Evolutionary conservation across 1,140 invertebrate genomes (phyloP).

Genomic region (Hylaeus volcanicus): DNA sequence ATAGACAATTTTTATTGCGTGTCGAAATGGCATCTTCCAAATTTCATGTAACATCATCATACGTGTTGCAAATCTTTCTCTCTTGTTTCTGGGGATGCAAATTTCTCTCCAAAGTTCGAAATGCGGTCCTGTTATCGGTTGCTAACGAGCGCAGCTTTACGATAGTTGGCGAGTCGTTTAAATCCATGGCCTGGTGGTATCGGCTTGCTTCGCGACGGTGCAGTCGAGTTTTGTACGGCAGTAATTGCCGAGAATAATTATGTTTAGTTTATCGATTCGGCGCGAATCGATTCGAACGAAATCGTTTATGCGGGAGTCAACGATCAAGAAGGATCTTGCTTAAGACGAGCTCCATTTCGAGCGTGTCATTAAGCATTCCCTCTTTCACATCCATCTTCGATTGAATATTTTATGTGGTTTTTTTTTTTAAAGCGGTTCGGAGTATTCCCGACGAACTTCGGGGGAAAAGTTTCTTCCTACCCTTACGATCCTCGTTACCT

Average conservation of each 20-base stretch:
- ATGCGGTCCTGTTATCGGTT: constrained; percentile 23
- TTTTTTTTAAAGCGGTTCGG: constrained; percentile 26
- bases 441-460: constrained; percentile 5
- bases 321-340: not conserved
- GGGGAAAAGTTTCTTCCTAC: constrained; percentile 4
- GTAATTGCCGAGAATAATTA: constrained; percentile 41
- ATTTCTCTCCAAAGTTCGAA: constrained; percentile 2
- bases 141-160: constrained; percentile 30
- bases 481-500: not conserved
- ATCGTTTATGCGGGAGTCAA: not conserved
- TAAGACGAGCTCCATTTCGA: not conserved
- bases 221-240: constrained; percentile 13
- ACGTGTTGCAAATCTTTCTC: too few species aligned
- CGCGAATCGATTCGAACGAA: too few species aligned
- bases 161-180: constrained; percentile 19
- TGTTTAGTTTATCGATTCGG: constrained; percentile 23
- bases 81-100: too few species aligned
- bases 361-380: constrained; percentile 26
- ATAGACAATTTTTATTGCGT: too few species aligned
- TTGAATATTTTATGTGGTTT: constrained; percentile 39
- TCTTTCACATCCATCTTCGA: constrained; percentile 38
- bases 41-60: too few species aligned
- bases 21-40: too few species aligned
- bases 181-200: constrained; percentile 24
- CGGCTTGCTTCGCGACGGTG: not conserved